phyloP scores from a whole-genome alignment of 2,113 vertebrate species.

The Globicephala melas region DNA sequence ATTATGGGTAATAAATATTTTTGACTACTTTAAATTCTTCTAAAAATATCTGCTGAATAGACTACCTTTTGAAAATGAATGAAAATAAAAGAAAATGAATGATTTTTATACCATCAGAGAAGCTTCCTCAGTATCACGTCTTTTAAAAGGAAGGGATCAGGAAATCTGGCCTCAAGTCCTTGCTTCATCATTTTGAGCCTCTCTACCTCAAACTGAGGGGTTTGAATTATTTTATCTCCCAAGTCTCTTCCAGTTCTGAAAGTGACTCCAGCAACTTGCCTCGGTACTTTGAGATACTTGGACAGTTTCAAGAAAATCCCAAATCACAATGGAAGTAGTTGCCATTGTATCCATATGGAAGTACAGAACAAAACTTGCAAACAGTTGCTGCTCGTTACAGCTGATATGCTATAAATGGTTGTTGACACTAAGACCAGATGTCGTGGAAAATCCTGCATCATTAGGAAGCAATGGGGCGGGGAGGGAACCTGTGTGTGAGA shows the following conservation, averaged over 20 bases:
- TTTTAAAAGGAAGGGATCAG: neutral
- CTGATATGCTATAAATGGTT: constrained; percentile 71
- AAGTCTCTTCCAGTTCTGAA: neutral
- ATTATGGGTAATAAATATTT: neutral
- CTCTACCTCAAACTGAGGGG: neutral
- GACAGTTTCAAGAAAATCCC: constrained; percentile 24
- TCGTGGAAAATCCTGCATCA: constrained; percentile 70
- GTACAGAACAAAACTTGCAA: neutral
- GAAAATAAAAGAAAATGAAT: neutral
- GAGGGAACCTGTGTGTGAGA: constrained; percentile 31
- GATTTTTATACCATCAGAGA: neutral
- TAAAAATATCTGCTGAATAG: neutral
- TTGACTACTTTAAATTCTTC: neutral
- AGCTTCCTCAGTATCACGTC: neutral
- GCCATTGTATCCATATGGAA: neutral
- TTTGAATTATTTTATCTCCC: neutral
- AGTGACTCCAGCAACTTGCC: neutral
- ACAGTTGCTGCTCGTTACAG: constrained; percentile 70
- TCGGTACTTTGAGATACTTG: neutral
- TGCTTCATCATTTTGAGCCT: neutral
- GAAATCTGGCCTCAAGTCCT: neutral
- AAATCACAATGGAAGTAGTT: neutral
- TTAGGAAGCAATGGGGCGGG: constrained; percentile 54
- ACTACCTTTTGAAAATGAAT: neutral
- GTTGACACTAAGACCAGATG: constrained; percentile 73